Conservation (phyloP, 2,888 invertebrate genomes). For the Limulus polyphemus region DNA sequence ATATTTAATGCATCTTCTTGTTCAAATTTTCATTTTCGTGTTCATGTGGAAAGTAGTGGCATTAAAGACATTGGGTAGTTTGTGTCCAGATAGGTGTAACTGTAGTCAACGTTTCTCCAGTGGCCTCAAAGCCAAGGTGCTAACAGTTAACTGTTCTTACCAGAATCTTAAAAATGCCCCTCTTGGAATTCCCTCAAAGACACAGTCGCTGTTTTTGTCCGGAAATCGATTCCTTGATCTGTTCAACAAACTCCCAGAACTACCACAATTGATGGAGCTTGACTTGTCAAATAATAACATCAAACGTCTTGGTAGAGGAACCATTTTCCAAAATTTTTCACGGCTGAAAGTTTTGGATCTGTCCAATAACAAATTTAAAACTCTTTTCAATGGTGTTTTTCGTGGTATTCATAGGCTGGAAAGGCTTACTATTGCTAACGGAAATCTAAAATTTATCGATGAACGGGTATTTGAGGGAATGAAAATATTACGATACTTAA, state of each 20-base stretch:
- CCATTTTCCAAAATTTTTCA: conserved; percentile 34
- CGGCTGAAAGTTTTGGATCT: conserved; percentile 34
- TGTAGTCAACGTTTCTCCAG: no score
- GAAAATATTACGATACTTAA: conserved; percentile 31
- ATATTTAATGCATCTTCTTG: no score
- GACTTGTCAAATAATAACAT: conserved; percentile 37
- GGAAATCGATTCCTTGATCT: conserved; percentile 33
- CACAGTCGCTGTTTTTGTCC: conserved; percentile 33
- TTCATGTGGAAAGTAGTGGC: no score
- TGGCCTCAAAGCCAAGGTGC: no score
- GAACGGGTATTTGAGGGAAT: conserved; percentile 37
- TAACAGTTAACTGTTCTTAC: conserved; percentile 35
- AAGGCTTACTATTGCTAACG: conserved; percentile 34
- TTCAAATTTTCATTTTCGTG: no score
- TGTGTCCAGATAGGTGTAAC: no score
- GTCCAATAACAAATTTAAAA: conserved; percentile 34
- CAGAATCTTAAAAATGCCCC: conserved; percentile 31
- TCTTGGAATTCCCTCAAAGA: conserved; percentile 30
- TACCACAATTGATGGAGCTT: conserved; percentile 33
- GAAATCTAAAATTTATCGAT: conserved; percentile 35
- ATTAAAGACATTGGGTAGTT: no score
- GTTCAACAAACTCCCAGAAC: conserved; percentile 29
- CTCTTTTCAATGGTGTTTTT: conserved; percentile 35
- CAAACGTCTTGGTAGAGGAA: conserved; percentile 31
- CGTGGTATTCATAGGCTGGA: conserved; percentile 33